Evolutionary conservation across 1,140 invertebrate genomes (phyloP).

Genomic region (Sminthurides bifidus): DNA sequence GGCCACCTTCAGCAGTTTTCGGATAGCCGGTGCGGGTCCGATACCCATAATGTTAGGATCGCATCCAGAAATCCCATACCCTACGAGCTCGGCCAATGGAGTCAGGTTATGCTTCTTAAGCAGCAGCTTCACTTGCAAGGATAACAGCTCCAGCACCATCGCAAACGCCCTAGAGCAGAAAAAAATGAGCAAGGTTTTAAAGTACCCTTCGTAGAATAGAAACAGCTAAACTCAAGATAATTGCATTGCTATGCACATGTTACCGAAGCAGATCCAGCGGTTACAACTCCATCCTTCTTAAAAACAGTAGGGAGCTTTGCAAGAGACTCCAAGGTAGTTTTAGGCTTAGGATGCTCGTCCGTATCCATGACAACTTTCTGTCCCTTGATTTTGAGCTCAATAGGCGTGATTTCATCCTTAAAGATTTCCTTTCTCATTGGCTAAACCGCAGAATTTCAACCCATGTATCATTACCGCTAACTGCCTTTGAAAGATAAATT

Average conservation of each 20-base stretch:
- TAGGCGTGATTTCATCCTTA: conserved; percentile 77
- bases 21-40: conserved; percentile 84
- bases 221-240: background rate
- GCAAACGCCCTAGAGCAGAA: conserved; percentile 59
- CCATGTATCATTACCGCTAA: too few species aligned
- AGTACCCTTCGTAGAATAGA: background rate
- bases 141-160: conserved; percentile 89
- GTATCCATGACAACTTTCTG: conserved; percentile 62
- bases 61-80: conserved; percentile 41
- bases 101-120: conserved; percentile 66
- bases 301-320: conserved; percentile 78
- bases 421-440: conserved; percentile 77
- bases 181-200: background rate
- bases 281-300: conserved; percentile 91
- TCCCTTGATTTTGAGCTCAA: conserved; percentile 71
- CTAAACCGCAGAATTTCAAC: too few species aligned
- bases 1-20: conserved; percentile 57
- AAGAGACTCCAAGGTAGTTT: conserved; percentile 72
- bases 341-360: conserved; percentile 89
- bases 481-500: too few species aligned
- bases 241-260: background rate
- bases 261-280: conserved; percentile 68
- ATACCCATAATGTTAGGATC: conserved; percentile 65
- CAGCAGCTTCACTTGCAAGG: conserved; percentile 77
- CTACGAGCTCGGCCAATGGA: conserved; percentile 58